Evolutionary conservation across 2,797 vertebrate species (phyloP), one percentile per base, ranked within the genome.

Genomic region (Clarias fuscus): DNA sequence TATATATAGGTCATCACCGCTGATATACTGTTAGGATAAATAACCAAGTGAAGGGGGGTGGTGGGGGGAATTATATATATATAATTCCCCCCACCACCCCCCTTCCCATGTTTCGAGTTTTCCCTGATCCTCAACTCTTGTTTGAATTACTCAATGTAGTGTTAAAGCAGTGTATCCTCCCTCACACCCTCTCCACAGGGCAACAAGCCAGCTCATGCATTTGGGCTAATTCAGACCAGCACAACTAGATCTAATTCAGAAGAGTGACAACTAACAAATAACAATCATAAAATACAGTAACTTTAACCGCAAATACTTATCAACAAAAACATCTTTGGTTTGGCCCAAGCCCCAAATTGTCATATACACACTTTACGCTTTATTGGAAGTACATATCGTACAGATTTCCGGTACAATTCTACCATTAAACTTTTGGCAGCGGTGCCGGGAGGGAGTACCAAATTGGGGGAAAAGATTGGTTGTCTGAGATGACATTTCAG

Each of bases 141-240:
- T 64, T 80, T 75, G 33, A 58, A 67, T 73, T 37, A 83, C 22
- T 40, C 59, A 43, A 17, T 30, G 17, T 8, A 2, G 2, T 15
- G 13, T 20, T 62, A 43, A 33, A 20, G 15, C 17, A 58, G 33
- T 71, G 22, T 61, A 30, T 83, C 33, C 17, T 15, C 48, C 33
- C 17, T 15, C 48, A 83, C 22, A 20, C 17, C 15, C 7, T n/a
- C 37, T 79, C 82, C 22, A 78, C 24, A 20, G 81, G 62, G 33
- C 56, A 65, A 27, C 22, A 33, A 76, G 61, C 33, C 61, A 37
- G 56, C 48, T 84, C 40, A 68, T 80, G 73, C 11, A 15, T 71
- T 59, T 43, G 8, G 10, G 24, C n/a, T 79, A 53, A 84, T 62
- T 84, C n/a, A n/a, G 18, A 81, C 71, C 76, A 86, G 53, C 62